Percentiles rank a stretch among this genome's conserved stretches.
phyloP scores from a whole-genome alignment of 1,140 invertebrate genomes.

The Drosophila sechellia region DNA sequence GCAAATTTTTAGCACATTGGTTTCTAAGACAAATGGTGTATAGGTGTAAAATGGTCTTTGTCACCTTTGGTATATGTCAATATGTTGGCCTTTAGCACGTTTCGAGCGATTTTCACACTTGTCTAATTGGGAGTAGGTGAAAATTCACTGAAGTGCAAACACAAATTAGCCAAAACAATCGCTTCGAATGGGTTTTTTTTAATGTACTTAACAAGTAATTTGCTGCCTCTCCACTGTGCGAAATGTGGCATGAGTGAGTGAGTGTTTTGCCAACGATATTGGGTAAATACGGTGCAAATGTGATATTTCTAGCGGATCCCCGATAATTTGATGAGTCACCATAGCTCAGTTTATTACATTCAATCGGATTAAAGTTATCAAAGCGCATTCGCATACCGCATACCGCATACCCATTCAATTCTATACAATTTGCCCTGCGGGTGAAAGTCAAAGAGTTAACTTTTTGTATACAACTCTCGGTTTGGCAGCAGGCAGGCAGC shows the following conservation, averaged over 20 bases:
- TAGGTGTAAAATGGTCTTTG: slow-evolving; percentile 29
- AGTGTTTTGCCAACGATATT: slow-evolving; percentile 12
- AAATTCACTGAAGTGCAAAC: slow-evolving; percentile 15
- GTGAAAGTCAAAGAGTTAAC: slow-evolving; percentile 13
- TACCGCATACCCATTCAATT: neutral
- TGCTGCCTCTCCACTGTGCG: slow-evolving; percentile 18
- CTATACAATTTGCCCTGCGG: neutral
- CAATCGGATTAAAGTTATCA: slow-evolving; percentile 2
- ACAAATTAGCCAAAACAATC: slow-evolving; percentile 31
- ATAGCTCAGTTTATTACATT: neutral
- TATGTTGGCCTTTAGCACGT: slow-evolving; percentile 46
- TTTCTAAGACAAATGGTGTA: slow-evolving; percentile 4
- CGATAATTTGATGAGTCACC: slow-evolving; percentile 5
- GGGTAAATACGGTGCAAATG: slow-evolving; percentile 16
- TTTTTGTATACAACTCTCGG: slow-evolving; percentile 16
- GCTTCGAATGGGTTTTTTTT: slow-evolving; percentile 1
- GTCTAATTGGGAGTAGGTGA: slow-evolving; percentile 22
- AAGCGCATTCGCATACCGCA: neutral
- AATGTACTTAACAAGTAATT: slow-evolving; percentile 26
- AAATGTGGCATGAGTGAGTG: slow-evolving; percentile 19
- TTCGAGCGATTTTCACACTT: slow-evolving; percentile 39
- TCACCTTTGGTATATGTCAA: slow-evolving; percentile 24
- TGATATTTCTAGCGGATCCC: slow-evolving; percentile 5
- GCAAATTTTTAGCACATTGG: slow-evolving; percentile 3
- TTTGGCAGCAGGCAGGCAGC: no score